Evolutionary conservation across 1,140 invertebrate species (phyloP).

Genomic region (Hyles euphorbiae): DNA sequence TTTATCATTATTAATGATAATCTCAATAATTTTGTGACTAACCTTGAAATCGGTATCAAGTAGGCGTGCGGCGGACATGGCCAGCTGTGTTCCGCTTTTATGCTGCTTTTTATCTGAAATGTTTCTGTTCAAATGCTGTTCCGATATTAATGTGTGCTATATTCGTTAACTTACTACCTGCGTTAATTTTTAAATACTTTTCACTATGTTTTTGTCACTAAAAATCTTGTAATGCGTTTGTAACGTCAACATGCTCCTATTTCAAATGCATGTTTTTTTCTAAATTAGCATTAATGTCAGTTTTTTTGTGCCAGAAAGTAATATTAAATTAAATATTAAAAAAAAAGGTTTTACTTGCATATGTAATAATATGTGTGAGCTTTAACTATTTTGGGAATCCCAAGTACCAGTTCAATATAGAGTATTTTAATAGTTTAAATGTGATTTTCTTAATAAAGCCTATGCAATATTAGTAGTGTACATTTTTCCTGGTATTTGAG

Average conservation of each 20-base stretch:
- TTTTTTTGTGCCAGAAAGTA: no score
- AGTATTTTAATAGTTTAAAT: no score
- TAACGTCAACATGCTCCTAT: slow-evolving; percentile 3
- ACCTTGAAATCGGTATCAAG: slow-evolving; percentile 35
- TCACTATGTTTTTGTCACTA: slow-evolving; percentile 1
- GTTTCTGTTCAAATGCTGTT: background rate
- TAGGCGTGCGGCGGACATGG: slow-evolving; percentile 18
- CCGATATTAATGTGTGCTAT: background rate
- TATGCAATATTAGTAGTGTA: no score
- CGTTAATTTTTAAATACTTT: background rate
- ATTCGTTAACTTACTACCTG: no score
- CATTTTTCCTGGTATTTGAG: background rate
- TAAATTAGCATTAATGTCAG: no score
- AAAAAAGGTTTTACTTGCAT: no score
- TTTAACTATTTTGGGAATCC: no score
- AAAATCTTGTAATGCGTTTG: background rate
- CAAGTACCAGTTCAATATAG: no score
- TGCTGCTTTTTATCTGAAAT: slow-evolving; percentile 3
- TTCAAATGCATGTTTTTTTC: slow-evolving; percentile 3
- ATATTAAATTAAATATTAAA: no score
- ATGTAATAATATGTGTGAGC: no score
- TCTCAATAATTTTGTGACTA: slow-evolving; percentile 22
- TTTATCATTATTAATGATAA: slow-evolving; percentile 26
- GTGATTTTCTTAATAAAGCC: no score
- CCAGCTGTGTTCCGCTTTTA: slow-evolving; percentile 12